Evolutionary conservation across 2,888 invertebrate species (phyloP).

Genomic region (Brachyopa scutellaris): DNA sequence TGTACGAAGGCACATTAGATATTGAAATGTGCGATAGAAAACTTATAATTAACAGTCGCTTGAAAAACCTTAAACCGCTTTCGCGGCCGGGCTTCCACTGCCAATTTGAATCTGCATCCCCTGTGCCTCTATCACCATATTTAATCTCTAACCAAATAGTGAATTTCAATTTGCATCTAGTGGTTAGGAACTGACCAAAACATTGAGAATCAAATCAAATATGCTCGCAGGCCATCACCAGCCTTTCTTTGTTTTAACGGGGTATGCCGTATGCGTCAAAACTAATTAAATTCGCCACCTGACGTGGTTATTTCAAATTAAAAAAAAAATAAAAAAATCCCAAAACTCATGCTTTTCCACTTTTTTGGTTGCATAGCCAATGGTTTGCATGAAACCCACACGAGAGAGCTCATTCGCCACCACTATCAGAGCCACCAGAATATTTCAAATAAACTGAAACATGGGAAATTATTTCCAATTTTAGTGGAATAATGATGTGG

Average conservation of each 20-base stretch:
- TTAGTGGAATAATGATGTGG: constrained; percentile 10
- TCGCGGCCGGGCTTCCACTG: too few species aligned
- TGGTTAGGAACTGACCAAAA: not conserved
- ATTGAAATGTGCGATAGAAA: too few species aligned
- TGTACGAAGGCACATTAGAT: too few species aligned
- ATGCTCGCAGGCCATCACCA: not conserved
- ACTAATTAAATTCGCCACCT: constrained; percentile 26
- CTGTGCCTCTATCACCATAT: too few species aligned
- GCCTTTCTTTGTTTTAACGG: not conserved
- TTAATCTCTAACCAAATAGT: too few species aligned
- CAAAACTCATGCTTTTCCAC: too few species aligned
- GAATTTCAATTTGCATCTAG: not conserved
- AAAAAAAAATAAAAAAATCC: not conserved
- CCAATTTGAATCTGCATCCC: too few species aligned
- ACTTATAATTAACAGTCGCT: too few species aligned
- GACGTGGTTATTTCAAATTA: not conserved
- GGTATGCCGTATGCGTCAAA: not conserved
- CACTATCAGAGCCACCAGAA: too few species aligned
- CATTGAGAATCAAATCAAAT: not conserved
- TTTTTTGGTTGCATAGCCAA: not conserved
- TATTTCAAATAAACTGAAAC: not conserved
- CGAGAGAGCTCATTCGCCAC: not conserved
- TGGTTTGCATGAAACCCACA: not conserved
- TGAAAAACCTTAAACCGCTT: too few species aligned
- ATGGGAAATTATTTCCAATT: constrained; percentile 16